Evolutionary conservation across 2,113 vertebrate species (phyloP).

Genomic region (Lagopus muta): DNA sequence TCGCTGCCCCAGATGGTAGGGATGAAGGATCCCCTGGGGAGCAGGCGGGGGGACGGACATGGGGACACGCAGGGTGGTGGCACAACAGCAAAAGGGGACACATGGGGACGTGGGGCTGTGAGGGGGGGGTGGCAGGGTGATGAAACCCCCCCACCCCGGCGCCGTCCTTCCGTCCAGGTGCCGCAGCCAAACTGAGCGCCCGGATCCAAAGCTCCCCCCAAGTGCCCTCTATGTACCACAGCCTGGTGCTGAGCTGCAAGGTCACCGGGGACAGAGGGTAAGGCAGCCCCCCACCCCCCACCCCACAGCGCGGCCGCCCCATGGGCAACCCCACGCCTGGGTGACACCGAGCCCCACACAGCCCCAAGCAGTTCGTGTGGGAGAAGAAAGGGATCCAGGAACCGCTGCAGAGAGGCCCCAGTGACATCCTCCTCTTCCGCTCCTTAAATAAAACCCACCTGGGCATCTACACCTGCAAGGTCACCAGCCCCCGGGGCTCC

Average conservation of each 20-base stretch:
- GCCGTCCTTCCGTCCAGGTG: neutral
- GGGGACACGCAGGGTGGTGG: neutral
- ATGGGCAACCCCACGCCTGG: accelerated
- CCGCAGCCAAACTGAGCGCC: neutral
- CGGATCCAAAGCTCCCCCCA: neutral
- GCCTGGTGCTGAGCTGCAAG: neutral
- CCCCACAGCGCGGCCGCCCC: neutral
- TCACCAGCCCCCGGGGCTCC: neutral
- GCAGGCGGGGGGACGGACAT: neutral
- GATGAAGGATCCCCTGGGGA: accelerated
- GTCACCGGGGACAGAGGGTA: neutral
- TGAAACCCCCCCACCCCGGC: neutral
- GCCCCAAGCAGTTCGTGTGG: conserved; percentile 2
- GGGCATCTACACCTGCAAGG: neutral
- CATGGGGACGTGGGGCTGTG: neutral
- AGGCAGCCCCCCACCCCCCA: neutral
- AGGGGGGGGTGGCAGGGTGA: neutral
- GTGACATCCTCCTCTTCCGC: neutral
- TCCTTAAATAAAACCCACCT: neutral
- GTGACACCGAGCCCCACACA: neutral
- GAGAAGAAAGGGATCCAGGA: neutral
- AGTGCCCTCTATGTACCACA: neutral
- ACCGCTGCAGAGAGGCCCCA: neutral
- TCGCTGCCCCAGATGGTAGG: accelerated
- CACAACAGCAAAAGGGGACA: neutral